Evolutionary conservation across 2,797 vertebrate species (phyloP).

Genomic region (Rhyacichthys aspro): DNA sequence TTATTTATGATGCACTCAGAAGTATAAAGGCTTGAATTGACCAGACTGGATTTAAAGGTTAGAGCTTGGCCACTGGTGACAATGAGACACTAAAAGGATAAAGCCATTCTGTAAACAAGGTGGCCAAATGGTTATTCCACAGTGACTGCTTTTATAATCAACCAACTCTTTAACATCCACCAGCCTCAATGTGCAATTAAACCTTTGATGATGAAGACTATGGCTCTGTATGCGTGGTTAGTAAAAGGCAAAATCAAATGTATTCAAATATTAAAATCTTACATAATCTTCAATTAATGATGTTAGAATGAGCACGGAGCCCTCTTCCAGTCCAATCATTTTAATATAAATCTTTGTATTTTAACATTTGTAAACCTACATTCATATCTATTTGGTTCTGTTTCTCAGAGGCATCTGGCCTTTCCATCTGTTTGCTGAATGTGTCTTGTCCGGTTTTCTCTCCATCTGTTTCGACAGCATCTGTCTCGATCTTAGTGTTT

Average conservation of each 20-base stretch:
- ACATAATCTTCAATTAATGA: too few relatives aligned
- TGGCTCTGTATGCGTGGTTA: not conserved
- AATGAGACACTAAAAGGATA: slow-evolving; percentile 1
- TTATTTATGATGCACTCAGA: not conserved
- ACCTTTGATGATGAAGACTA: not conserved
- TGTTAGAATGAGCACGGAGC: too few relatives aligned
- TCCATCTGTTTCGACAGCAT: slow-evolving; percentile 61
- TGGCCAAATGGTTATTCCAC: not conserved
- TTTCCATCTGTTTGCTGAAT: slow-evolving; percentile 57
- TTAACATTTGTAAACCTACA: slow-evolving; percentile 15
- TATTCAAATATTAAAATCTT: too few relatives aligned
- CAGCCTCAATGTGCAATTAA: slow-evolving; percentile 4
- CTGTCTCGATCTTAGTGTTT: slow-evolving; percentile 46
- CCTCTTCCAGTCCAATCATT: not conserved
- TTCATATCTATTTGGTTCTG: slow-evolving; percentile 37
- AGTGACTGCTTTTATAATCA: slow-evolving; percentile 1
- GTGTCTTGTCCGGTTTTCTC: slow-evolving; percentile 50
- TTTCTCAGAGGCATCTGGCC: slow-evolving; percentile 50
- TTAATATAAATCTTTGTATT: not conserved
- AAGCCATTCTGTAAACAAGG: not conserved
- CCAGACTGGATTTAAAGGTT: slow-evolving; percentile 17
- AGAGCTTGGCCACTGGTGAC: slow-evolving; percentile 4
- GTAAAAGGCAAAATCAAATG: not conserved
- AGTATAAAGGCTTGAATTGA: not conserved
- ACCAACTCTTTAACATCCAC: not conserved